Evolutionary conservation across 2,113 vertebrate species (phyloP).

Genomic region (Pterocles gutturalis): DNA sequence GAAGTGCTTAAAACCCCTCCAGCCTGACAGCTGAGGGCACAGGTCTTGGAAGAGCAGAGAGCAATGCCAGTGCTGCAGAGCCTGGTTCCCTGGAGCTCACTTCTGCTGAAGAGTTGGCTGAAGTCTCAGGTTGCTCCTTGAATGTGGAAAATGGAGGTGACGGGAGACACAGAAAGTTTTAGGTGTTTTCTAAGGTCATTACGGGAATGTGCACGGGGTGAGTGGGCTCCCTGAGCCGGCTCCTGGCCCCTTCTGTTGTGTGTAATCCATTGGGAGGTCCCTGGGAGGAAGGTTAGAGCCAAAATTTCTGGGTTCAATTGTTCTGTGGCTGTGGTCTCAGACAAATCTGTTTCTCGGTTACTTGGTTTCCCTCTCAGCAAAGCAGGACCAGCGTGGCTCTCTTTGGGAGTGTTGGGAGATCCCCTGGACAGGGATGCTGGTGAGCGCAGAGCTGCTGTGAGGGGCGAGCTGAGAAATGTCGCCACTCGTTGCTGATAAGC

Average conservation of each 20-base stretch:
- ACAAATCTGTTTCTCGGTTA: neutral
- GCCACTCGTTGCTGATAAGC: accelerated
- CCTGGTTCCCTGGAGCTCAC: accelerated
- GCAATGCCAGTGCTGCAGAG: neutral
- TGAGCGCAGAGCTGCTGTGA: neutral
- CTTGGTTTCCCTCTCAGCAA: neutral
- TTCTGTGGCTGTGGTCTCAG: neutral
- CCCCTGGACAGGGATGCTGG: neutral
- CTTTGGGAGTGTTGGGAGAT: neutral
- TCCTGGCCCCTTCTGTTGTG: accelerated
- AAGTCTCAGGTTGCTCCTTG: neutral
- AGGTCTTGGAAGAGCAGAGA: neutral
- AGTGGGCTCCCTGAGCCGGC: accelerated
- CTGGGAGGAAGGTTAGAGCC: accelerated
- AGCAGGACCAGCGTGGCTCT: neutral
- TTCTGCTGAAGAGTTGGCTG: neutral
- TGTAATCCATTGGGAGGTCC: neutral
- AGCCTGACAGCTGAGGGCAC: neutral
- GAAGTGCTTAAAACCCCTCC: neutral
- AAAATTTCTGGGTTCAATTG: neutral
- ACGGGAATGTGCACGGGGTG: accelerated
- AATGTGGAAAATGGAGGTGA: neutral
- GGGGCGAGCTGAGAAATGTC: neutral
- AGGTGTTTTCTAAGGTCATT: neutral
- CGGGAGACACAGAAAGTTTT: neutral